Evolutionary conservation across 1,140 invertebrate species (phyloP), one percentile per base, ranked within the genome.

Genomic region (Carcinoscorpius rotundicauda): DNA sequence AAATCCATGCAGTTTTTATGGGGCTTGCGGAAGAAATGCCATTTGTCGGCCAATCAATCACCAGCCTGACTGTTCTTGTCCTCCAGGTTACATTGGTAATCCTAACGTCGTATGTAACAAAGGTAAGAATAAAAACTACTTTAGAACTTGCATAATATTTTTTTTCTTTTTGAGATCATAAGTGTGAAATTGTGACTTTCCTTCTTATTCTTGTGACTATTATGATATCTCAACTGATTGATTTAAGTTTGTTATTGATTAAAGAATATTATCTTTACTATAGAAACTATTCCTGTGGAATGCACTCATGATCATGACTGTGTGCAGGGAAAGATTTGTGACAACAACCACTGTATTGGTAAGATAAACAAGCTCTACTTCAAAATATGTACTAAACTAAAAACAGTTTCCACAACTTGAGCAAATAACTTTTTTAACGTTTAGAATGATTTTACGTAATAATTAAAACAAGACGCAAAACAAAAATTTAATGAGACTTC

Each of bases 61-160:
- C 72, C 89, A 89, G 75, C 85, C 88, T 3, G 84, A 90, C 66
- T 91, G 88, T 72, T 86, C 81, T 58, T 92, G 89, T 76, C 81
- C 69, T 10, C 10, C 58, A 11, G 72, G 72, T 52, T 71, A 69
- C 60, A 62, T 65, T 57, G 74, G 74, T 29, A 75, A 75, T 68
- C 86, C 91, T 0, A 91, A 86, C 72, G 75, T 86, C 3, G 82
- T 86, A 70, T 93, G 92, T 71, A 79, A 65, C 4, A 49, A 63
- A 56, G 55, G 49, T 52, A 58, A 56, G n/a, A 6, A 8, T 8
- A n/a, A 8, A n/a, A 8, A 55, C 53, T 55, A 55, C 48, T n/a
- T 59, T 59, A 8, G 9, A 48, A 59, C 9, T 59, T 10, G 8
- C 2, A 59, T 48, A 59, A 29, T 59, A n/a, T n/a, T 59, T n/a